These are phyloP conservation scores for Subacronicta megacephala DNA, from an alignment of 2,888 invertebrate genomes.

Conservation along the genomic window DNA sequence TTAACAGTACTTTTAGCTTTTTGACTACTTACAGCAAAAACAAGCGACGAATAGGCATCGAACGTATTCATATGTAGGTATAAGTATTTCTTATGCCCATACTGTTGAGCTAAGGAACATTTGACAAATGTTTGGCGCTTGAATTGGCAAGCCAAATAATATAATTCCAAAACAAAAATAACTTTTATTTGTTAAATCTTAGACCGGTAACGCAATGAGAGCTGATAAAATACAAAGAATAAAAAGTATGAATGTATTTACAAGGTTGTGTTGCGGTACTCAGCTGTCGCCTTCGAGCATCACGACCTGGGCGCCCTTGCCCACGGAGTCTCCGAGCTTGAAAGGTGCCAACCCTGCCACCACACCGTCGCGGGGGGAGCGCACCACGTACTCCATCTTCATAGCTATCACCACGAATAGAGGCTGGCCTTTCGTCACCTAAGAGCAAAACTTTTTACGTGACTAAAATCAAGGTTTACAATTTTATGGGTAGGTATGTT, in stretches of 20 bases:
- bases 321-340: constrained; percentile 94
- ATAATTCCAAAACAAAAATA: no score
- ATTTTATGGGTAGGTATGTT: no score
- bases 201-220: no score
- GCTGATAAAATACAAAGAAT: no score
- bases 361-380: constrained; percentile 94
- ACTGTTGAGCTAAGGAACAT: no score
- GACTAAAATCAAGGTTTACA: no score
- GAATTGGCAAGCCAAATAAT: no score
- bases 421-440: constrained; percentile 96
- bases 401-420: constrained; percentile 98
- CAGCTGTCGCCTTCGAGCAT: constrained; percentile 79
- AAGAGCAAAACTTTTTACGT: not conserved
- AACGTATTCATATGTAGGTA: no score
- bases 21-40: not conserved
- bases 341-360: constrained; percentile 92
- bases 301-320: constrained; percentile 92
- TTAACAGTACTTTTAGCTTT: not conserved
- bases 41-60: no score
- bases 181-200: no score
- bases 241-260: constrained; percentile 1
- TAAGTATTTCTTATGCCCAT: no score
- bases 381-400: constrained; percentile 99
- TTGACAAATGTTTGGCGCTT: no score
- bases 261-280: constrained; percentile 6